Evolutionary conservation across 2,113 vertebrate species (phyloP).

Genomic region (Furnarius figulus): DNA sequence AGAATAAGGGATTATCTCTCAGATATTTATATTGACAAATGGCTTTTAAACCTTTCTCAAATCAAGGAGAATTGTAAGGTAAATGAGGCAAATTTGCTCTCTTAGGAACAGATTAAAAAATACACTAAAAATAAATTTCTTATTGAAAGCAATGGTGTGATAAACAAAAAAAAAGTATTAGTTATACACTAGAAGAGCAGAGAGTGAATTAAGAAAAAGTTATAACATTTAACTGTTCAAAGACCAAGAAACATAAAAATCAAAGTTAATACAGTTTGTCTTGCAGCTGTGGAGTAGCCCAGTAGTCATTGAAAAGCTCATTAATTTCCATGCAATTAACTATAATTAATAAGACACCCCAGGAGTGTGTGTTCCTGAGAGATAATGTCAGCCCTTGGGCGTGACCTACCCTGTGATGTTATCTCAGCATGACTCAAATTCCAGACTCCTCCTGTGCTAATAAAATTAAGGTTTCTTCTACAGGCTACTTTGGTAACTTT

Average conservation of each 20-base stretch:
- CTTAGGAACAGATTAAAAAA: not conserved
- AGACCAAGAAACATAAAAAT: constrained; percentile 29
- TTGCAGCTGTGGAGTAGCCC: constrained; percentile 55
- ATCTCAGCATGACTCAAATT: constrained; percentile 38
- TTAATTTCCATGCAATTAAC: constrained; percentile 77
- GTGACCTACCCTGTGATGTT: constrained; percentile 50
- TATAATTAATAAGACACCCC: constrained; percentile 73
- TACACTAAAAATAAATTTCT: not conserved
- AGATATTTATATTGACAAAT: not conserved
- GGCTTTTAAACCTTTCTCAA: not conserved
- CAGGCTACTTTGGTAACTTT: constrained; percentile 39
- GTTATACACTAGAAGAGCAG: not conserved
- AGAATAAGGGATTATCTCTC: not conserved
- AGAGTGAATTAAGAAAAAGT: constrained; percentile 30
- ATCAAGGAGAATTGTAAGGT: not conserved
- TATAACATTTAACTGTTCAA: constrained; percentile 12
- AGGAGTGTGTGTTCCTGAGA: constrained; percentile 59
- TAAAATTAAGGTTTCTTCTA: constrained; percentile 26
- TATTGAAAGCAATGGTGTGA: not conserved
- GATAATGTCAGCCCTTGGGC: constrained; percentile 67
- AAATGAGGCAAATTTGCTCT: not conserved
- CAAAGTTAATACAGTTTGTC: constrained; percentile 35
- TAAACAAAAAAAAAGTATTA: not conserved
- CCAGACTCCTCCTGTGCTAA: not conserved
- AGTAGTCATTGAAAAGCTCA: constrained; percentile 63